Conservation (phyloP, 2,113 vertebrate species). For the Cygnus buccinator region DNA sequence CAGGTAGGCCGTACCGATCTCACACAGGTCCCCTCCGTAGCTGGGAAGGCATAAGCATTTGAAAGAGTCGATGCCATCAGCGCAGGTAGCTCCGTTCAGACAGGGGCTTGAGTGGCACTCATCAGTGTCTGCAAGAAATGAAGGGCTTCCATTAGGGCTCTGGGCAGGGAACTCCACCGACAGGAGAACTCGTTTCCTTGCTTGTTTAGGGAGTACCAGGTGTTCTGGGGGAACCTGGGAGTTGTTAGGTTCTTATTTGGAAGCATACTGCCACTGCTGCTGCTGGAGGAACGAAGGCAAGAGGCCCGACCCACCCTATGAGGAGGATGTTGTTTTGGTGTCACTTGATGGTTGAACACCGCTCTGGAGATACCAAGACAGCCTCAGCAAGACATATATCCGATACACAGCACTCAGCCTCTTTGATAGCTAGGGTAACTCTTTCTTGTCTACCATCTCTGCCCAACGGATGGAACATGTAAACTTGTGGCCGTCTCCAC, state of each 20-base stretch:
- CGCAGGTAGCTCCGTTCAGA: constrained; percentile 97
- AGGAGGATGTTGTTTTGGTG: background rate
- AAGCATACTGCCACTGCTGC: constrained; percentile 55
- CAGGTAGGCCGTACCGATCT: constrained; percentile 91
- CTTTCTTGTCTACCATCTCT: background rate
- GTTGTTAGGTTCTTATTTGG: background rate
- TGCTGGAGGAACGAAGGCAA: constrained; percentile 27
- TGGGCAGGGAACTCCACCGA: constrained; percentile 53
- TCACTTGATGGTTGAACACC: background rate
- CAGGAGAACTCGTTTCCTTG: constrained; percentile 41
- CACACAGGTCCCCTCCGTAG: constrained; percentile 96
- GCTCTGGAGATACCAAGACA: background rate
- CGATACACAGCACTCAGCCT: background rate
- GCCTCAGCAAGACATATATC: background rate
- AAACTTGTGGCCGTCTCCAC: background rate
- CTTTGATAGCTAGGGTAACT: background rate
- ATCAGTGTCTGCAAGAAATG: constrained; percentile 96
- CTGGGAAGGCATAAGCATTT: constrained; percentile 99
- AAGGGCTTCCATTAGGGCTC: constrained; percentile 87
- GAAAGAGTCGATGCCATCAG: constrained; percentile 91
- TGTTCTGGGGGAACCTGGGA: background rate
- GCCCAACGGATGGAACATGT: background rate
- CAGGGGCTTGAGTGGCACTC: constrained; percentile 95
- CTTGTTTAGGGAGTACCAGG: background rate
- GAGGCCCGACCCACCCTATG: constrained; percentile 16